Evolutionary conservation across 2,113 vertebrate species (phyloP).

Genomic region (Sarotherodon lohbergeri): DNA sequence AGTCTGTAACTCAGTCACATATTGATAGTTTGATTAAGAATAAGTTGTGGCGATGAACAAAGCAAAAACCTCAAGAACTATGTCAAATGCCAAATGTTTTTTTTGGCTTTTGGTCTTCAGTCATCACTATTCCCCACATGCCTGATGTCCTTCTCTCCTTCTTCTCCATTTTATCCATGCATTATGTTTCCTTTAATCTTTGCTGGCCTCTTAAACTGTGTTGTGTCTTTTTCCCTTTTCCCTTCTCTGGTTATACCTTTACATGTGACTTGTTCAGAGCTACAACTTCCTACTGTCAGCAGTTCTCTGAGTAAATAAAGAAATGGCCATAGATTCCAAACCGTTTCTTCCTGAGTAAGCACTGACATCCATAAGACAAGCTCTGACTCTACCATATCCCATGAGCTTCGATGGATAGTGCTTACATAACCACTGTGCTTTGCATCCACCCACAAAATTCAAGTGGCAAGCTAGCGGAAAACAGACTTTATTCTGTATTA

Average conservation of each 20-base stretch:
- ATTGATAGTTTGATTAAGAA: background rate
- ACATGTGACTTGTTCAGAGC: conserved; percentile 23
- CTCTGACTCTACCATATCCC: conserved; percentile 3
- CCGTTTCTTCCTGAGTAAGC: conserved; percentile 31
- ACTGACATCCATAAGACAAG: conserved; percentile 2
- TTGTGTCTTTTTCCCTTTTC: background rate
- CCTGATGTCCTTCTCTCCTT: background rate
- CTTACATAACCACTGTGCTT: conserved; percentile 2
- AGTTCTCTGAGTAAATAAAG: conserved; percentile 36
- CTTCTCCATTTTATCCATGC: background rate
- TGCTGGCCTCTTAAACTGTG: background rate
- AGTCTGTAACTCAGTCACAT: background rate
- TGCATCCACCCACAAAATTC: background rate
- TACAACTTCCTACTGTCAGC: conserved; percentile 21
- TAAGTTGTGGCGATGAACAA: background rate
- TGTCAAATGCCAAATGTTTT: background rate
- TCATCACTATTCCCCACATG: background rate
- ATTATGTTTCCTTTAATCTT: background rate
- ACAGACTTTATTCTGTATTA: background rate
- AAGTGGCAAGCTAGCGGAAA: background rate
- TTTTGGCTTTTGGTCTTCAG: background rate
- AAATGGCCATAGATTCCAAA: conserved; percentile 4
- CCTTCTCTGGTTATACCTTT: conserved; percentile 14
- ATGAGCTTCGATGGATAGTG: background rate
- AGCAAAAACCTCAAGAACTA: background rate